Evolutionary conservation across 2,113 vertebrate genomes (phyloP).

Genomic region (Upupa epops): DNA sequence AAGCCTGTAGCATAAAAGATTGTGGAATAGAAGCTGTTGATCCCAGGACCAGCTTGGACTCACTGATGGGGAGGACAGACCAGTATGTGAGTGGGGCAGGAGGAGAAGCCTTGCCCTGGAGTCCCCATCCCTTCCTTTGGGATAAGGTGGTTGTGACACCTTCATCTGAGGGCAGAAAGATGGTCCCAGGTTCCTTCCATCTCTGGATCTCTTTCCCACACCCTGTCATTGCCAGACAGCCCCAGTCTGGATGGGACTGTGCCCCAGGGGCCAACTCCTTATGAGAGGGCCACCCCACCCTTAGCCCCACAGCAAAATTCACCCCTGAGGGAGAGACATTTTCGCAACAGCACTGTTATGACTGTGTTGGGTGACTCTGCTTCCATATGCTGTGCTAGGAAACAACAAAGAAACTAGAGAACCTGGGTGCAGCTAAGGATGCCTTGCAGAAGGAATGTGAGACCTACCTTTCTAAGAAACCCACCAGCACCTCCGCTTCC

Average conservation of each 20-base stretch:
- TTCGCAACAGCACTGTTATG: constrained; percentile 4
- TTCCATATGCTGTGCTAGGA: constrained; percentile 70
- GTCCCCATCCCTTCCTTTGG: not conserved
- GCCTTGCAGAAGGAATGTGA: constrained; percentile 81
- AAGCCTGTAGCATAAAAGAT: not conserved
- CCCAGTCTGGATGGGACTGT: not conserved
- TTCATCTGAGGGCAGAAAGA: not conserved
- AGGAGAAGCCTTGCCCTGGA: not conserved
- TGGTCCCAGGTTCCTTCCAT: not conserved
- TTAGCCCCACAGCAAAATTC: not conserved
- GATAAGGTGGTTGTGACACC: not conserved
- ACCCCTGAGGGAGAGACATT: not conserved
- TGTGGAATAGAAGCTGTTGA: not conserved
- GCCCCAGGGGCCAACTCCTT: not conserved
- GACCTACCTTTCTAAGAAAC: constrained; percentile 75
- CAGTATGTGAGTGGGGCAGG: not conserved
- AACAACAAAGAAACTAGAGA: constrained; percentile 74
- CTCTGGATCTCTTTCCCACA: constrained; percentile 8
- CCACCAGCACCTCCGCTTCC: constrained; percentile 70
- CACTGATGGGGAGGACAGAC: not conserved
- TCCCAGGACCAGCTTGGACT: not conserved
- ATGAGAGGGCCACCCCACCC: constrained; percentile 9
- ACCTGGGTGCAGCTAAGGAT: constrained; percentile 81
- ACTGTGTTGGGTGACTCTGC: constrained; percentile 9
- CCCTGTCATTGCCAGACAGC: not conserved